A percentile compares a stretch with the other conserved stretches of the same genome.
Conservation (phyloP, 1,140 invertebrate species). For the Hetaerina americana region DNA sequence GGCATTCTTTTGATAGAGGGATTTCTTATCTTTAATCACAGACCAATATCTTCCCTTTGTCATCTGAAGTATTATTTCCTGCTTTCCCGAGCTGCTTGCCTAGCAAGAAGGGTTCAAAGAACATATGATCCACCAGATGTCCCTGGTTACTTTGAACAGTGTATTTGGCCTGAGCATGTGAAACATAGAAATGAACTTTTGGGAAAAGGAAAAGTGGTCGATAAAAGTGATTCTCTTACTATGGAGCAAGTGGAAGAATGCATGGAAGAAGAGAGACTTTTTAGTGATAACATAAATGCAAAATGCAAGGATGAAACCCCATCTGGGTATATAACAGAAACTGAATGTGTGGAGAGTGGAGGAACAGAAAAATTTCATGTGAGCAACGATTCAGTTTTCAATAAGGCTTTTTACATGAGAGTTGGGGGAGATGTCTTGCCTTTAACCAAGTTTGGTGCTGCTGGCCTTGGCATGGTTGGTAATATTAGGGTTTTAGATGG, state of each 20-base stretch:
- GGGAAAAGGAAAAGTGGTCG: background rate
- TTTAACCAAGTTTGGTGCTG: background rate
- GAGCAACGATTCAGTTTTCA: too few species aligned
- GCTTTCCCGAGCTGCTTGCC: constrained; percentile 50
- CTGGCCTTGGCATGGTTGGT: background rate
- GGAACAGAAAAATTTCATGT: background rate
- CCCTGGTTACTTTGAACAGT: constrained; percentile 61
- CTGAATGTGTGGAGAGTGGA: background rate
- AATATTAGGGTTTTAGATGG: background rate
- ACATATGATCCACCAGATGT: constrained; percentile 64
- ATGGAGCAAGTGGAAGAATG: background rate
- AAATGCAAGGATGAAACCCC: background rate
- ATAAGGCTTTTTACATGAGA: background rate
- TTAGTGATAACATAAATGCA: background rate
- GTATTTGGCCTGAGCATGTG: constrained; percentile 61
- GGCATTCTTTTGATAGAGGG: constrained; percentile 57
- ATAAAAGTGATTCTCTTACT: background rate
- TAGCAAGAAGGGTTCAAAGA: constrained; percentile 30
- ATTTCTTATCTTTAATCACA: constrained; percentile 58
- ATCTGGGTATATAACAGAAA: background rate
- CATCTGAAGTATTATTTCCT: constrained; percentile 58
- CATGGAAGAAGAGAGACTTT: background rate
- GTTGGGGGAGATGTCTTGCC: background rate
- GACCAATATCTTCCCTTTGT: constrained; percentile 46
- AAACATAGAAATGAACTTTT: constrained; percentile 8